A percentile compares a stretch with the other conserved stretches of the same genome.
Evolutionary conservation across 2,888 invertebrate species (phyloP).

Genomic region (Drosophila lutescens): DNA sequence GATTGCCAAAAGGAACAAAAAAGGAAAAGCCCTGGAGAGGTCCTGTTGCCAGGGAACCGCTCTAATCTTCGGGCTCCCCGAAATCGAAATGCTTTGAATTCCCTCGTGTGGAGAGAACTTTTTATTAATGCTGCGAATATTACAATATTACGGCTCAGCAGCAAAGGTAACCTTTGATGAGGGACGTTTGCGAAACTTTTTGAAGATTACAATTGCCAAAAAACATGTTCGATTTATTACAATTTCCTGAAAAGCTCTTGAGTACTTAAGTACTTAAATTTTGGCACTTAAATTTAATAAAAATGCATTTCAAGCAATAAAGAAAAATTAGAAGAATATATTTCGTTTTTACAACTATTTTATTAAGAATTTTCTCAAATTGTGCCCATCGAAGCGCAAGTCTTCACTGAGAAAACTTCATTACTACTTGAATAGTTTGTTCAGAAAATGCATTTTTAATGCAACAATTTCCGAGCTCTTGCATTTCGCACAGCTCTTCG

Average conservation of each 20-base stretch:
- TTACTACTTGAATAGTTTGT: conserved; percentile 25
- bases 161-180: conserved; percentile 29
- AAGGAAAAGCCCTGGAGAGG: conserved; percentile 9
- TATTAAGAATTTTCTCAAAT: not conserved
- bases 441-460: conserved; percentile 83
- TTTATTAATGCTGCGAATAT: conserved; percentile 37
- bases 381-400: not conserved
- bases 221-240: conserved; percentile 14
- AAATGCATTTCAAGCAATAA: no score
- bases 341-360: not conserved
- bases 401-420: conserved; percentile 3
- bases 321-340: no score
- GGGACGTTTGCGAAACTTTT: conserved; percentile 10
- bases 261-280: no score
- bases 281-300: no score
- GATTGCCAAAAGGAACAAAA: conserved; percentile 37
- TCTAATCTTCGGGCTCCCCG: conserved; percentile 19
- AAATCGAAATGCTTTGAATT: conserved; percentile 23
- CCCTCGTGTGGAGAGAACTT: conserved; percentile 1
- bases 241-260: not conserved
- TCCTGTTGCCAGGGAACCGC: conserved; percentile 37
- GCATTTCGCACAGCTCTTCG: conserved; percentile 4
- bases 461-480: conserved; percentile 47
- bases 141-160: conserved; percentile 12
- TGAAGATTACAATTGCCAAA: conserved; percentile 17